Conservation (phyloP, 2,888 invertebrate species). For the Hofmannophila pseudospretella region DNA sequence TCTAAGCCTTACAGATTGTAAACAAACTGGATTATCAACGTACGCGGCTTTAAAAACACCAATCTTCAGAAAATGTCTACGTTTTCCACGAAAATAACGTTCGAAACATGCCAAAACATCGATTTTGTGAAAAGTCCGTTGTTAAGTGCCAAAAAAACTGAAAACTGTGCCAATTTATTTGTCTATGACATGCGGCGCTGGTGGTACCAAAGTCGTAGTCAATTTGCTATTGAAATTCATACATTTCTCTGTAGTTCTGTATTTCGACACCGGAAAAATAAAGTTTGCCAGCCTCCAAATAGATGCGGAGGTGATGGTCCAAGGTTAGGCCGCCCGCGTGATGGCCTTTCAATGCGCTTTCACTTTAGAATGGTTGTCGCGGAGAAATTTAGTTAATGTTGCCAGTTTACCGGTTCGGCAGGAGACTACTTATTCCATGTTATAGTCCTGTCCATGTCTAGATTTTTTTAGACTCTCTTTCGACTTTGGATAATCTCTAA, state of each 20-base stretch:
- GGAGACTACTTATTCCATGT: neutral
- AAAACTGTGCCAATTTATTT: too few relatives aligned
- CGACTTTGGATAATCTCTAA: too few relatives aligned
- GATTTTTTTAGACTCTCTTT: too few relatives aligned
- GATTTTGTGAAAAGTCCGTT: too few relatives aligned
- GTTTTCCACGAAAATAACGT: conserved; percentile 1
- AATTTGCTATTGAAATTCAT: too few relatives aligned
- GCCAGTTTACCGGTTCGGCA: neutral
- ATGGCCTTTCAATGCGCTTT: neutral
- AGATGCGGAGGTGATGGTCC: conserved; percentile 5
- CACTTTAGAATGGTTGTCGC: conserved; percentile 5
- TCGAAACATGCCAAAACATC: neutral
- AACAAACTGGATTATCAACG: conserved; percentile 1
- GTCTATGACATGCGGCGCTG: too few relatives aligned
- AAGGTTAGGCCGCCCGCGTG: conserved; percentile 3
- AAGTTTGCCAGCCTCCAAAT: neutral
- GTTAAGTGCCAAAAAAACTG: too few relatives aligned
- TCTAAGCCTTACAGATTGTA: too few relatives aligned
- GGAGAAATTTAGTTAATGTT: conserved; percentile 6
- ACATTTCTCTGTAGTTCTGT: too few relatives aligned
- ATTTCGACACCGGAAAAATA: too few relatives aligned
- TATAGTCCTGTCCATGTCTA: too few relatives aligned
- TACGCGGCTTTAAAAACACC: neutral
- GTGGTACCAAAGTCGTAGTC: too few relatives aligned
- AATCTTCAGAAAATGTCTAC: neutral